Percentiles rank a stretch among this genome's conserved stretches.
Conservation (phyloP, 2,888 invertebrate species). For the Trichopoda pennipes region DNA sequence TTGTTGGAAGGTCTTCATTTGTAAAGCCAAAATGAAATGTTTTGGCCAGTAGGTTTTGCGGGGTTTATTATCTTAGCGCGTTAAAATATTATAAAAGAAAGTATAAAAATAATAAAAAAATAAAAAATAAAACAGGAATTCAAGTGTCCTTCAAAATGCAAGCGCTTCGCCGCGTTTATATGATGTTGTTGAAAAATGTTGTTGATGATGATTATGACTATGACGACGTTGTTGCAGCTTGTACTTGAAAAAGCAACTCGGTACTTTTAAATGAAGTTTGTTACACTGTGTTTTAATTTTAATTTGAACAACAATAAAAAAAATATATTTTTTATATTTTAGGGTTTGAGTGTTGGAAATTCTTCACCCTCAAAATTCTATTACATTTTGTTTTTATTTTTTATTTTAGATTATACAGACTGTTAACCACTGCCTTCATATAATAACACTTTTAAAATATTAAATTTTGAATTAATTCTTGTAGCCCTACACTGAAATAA, state of each 20-base stretch:
- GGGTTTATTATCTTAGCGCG: constrained; percentile 65
- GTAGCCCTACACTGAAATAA: not conserved
- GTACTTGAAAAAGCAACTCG: constrained; percentile 52
- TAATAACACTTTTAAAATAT: constrained; percentile 45
- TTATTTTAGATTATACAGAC: not conserved
- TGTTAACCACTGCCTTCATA: not conserved
- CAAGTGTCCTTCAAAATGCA: constrained; percentile 66
- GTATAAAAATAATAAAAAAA: constrained; percentile 26
- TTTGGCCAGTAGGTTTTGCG: constrained; percentile 53
- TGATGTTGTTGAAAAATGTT: constrained; percentile 50
- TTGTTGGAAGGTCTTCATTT: constrained; percentile 40
- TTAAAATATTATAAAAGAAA: constrained; percentile 49
- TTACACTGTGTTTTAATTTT: constrained; percentile 60
- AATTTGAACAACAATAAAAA: constrained; percentile 18
- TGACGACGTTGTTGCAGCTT: constrained; percentile 46
- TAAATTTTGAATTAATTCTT: constrained; percentile 19
- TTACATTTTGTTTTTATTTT: constrained; percentile 7
- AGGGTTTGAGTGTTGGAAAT: constrained; percentile 38
- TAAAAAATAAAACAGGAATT: constrained; percentile 42
- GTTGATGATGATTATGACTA: constrained; percentile 28
- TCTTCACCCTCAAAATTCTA: constrained; percentile 28
- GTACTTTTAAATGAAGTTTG: constrained; percentile 69
- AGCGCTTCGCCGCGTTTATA: constrained; percentile 67
- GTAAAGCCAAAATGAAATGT: constrained; percentile 24
- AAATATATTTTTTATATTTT: constrained; percentile 12